Percentiles rank a stretch among this genome's conserved stretches.
Evolutionary conservation across 2,113 vertebrate species (phyloP).

Genomic region (Beaufortia kweichowensis): DNA sequence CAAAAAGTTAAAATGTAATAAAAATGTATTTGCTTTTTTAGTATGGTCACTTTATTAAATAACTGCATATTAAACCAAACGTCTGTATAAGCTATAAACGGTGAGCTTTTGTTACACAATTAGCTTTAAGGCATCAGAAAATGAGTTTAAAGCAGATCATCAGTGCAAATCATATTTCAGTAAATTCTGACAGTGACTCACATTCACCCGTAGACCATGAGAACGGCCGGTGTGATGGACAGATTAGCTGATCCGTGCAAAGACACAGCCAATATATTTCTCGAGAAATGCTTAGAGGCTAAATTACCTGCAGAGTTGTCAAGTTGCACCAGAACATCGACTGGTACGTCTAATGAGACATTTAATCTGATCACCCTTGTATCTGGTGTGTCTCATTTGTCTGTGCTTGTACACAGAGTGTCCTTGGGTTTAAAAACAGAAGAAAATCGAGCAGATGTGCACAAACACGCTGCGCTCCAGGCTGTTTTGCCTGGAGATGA

Average conservation of each 20-base stretch:
- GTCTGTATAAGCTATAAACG: not conserved
- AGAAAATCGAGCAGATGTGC: not conserved
- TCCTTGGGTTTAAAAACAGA: slow-evolving; percentile 11
- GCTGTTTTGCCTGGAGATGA: slow-evolving; percentile 13
- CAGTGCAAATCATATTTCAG: not conserved
- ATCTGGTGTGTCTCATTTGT: not conserved
- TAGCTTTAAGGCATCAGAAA: not conserved
- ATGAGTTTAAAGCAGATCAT: not conserved
- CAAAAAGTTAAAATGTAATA: too few relatives aligned
- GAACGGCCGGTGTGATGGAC: not conserved
- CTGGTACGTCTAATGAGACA: not conserved
- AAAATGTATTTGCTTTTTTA: not conserved
- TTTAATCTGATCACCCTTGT: slow-evolving; percentile 19
- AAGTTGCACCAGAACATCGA: not conserved
- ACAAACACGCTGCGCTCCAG: slow-evolving; percentile 37
- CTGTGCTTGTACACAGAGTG: not conserved
- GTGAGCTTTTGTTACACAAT: slow-evolving; percentile 2
- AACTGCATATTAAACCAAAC: too few relatives aligned
- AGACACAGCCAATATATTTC: slow-evolving; percentile 1
- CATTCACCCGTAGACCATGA: not conserved
- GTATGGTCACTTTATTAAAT: not conserved
- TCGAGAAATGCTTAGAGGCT: not conserved
- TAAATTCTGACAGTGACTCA: not conserved
- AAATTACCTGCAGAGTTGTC: not conserved
- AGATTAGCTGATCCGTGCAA: not conserved